A percentile compares a stretch with the other conserved stretches of the same genome.
These are phyloP conservation scores for Cygnus buccinator DNA, from an alignment of 2,113 vertebrate species.

Conservation along the genomic window DNA sequence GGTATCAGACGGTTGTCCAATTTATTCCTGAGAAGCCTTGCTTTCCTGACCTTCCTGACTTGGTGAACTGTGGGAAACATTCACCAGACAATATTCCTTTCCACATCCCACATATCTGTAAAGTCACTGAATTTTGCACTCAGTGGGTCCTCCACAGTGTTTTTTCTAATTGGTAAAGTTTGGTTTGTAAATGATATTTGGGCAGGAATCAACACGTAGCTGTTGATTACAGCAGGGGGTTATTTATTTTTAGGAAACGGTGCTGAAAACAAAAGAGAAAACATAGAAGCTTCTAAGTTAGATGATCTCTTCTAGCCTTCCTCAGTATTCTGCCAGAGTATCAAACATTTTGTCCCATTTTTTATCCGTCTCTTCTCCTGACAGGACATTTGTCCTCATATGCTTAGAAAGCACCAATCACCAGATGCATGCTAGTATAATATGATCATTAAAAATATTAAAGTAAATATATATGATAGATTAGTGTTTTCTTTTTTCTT, in stretches of 20 bases:
- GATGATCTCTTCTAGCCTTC: neutral
- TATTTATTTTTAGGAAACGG: neutral
- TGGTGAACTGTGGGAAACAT: neutral
- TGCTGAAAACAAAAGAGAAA: neutral
- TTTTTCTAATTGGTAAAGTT: neutral
- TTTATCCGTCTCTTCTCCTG: neutral
- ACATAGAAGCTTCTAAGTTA: neutral
- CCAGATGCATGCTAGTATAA: neutral
- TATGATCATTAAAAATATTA: neutral
- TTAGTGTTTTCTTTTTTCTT: neutral
- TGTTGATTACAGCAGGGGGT: neutral
- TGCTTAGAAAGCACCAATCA: neutral
- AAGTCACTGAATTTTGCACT: neutral
- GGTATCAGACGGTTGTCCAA: neutral
- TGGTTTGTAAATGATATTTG: neutral
- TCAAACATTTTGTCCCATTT: neutral
- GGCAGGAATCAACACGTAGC: neutral
- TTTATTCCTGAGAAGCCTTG: neutral
- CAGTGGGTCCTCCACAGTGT: accelerated
- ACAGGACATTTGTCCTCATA: neutral
- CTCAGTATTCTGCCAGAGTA: neutral
- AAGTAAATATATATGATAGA: neutral
- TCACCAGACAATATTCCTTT: neutral
- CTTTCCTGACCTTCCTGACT: neutral
- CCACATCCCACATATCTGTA: neutral